A percentile compares a stretch with the other conserved stretches of the same genome.
Conservation (phyloP, 2,113 vertebrate species). For the Nansenia antarctica region DNA sequence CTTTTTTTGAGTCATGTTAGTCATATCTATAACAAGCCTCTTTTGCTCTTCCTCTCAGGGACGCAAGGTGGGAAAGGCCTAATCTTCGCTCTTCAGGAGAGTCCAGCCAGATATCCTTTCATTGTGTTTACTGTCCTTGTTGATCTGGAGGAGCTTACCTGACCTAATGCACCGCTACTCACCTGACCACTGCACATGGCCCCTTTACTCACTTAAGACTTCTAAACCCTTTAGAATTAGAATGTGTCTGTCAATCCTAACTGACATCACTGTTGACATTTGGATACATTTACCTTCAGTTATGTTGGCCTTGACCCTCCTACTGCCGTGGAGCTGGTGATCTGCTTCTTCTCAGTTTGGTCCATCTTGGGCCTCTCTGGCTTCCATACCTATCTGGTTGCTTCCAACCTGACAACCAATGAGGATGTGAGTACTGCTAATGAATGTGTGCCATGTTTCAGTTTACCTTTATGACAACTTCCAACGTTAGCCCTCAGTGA, state of each 20-base stretch:
- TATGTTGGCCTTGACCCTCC: slow-evolving; percentile 78
- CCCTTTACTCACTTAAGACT: neutral
- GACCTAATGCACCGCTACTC: neutral
- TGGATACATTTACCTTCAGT: neutral
- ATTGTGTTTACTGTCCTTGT: neutral
- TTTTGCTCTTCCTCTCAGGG: slow-evolving; percentile 66
- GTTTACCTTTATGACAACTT: neutral
- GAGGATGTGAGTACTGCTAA: slow-evolving; percentile 87
- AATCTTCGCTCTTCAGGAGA: slow-evolving; percentile 86
- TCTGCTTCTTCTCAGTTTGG: slow-evolving; percentile 98
- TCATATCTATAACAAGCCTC: neutral
- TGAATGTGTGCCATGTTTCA: neutral
- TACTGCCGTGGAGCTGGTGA: slow-evolving; percentile 90
- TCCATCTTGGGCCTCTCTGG: slow-evolving; percentile 97
- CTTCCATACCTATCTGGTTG: slow-evolving; percentile 96
- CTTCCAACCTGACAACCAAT: slow-evolving; percentile 94
- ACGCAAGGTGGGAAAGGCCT: slow-evolving; percentile 82
- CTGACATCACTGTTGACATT: slow-evolving; percentile 4
- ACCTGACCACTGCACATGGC: neutral
- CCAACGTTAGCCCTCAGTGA: too few relatives aligned
- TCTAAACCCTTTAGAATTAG: neutral
- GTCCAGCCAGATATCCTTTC: slow-evolving; percentile 97
- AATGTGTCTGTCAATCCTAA: neutral
- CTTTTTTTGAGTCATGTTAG: neutral
- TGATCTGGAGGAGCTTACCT: neutral